Base-by-base conservation (phyloP, 2,888 invertebrate species). In the Ecdyonurus torrentis region DNA sequence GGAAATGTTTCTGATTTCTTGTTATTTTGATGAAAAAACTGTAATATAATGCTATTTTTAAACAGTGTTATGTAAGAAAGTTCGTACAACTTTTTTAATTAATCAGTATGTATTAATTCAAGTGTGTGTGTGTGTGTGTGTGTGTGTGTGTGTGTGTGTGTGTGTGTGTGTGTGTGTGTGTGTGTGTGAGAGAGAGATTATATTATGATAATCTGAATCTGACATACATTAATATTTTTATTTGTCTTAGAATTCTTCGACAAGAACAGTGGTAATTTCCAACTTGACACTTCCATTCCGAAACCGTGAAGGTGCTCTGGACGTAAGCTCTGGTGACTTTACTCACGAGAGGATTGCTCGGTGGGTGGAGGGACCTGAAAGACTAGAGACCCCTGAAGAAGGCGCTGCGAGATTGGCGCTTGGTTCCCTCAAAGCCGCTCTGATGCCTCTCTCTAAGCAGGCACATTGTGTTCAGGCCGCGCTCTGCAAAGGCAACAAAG, bases 401-500 rank as follows among this genome's bases (percentile, higher is more conserved):
- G 55, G 55, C n/a, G 55, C 55, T n/a, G 55, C 55, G 15, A 55
- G 55, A 55, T n/a, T 55, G 15, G 55, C 22, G 55, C 55, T 55
- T 20, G 5, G 5, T n/a, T 20, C 55, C 55, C n/a, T 55, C 5
- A 7, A 20, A 5, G 55, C 55, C 22, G 55, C 55, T 20, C 55
- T 55, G 7, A 5, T 5, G 19, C 19, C 19, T 7, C 5, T 7
- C n/a, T n/a, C 15, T 7, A 55, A 7, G 55, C 37, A 37, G 5
- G 37, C 37, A 15, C 37, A 37, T 15, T 55, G 55, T 22, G 7
- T 55, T 5, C 55, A 55, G 55, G n/a, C 55, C 22, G 55, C 55
- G n/a, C 55, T 55, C 19, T 55, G 55, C 55, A 22, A 7, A 20
- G 55, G 55, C 3, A 55, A 55, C 55, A 55, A 55, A 55, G 15